Percentiles rank a stretch among this genome's conserved stretches.
Evolutionary conservation across 2,113 vertebrate genomes (phyloP).

Genomic region (Chinchilla lanigera): DNA sequence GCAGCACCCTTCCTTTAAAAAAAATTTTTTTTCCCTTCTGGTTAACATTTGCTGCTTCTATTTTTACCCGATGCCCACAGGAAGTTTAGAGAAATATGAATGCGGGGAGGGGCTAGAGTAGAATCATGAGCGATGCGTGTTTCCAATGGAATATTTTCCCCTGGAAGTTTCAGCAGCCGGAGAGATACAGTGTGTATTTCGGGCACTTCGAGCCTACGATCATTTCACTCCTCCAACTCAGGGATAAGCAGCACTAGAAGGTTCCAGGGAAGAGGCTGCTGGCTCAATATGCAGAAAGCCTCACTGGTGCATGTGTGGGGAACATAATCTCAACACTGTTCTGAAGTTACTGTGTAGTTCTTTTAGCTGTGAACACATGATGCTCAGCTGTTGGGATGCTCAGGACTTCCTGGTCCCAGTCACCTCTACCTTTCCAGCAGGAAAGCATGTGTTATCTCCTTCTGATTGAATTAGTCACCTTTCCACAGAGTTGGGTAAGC

Average conservation of each 20-base stretch:
- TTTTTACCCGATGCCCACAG: neutral
- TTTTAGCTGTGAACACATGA: conserved; percentile 32
- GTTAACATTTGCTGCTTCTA: neutral
- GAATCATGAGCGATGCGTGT: neutral
- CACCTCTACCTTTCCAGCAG: conserved; percentile 46
- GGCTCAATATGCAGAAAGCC: neutral
- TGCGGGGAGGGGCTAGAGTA: neutral
- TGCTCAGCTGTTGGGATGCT: neutral
- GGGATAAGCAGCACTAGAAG: conserved; percentile 11
- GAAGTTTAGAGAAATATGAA: neutral
- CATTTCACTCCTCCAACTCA: neutral
- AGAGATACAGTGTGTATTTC: neutral
- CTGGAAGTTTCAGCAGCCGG: neutral
- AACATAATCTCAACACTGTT: conserved; percentile 38
- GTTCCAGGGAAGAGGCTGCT: neutral
- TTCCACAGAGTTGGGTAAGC: neutral
- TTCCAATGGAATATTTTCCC: neutral
- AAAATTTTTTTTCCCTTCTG: neutral
- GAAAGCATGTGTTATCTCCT: neutral
- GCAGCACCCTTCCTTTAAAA: neutral
- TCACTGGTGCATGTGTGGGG: neutral
- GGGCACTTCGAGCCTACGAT: neutral
- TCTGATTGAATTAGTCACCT: conserved; percentile 28
- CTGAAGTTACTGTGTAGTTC: neutral
- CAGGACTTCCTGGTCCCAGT: conserved; percentile 30